Base-by-base conservation (phyloP, 2,888 invertebrate genomes). In the Tortricodes alternella region DNA sequence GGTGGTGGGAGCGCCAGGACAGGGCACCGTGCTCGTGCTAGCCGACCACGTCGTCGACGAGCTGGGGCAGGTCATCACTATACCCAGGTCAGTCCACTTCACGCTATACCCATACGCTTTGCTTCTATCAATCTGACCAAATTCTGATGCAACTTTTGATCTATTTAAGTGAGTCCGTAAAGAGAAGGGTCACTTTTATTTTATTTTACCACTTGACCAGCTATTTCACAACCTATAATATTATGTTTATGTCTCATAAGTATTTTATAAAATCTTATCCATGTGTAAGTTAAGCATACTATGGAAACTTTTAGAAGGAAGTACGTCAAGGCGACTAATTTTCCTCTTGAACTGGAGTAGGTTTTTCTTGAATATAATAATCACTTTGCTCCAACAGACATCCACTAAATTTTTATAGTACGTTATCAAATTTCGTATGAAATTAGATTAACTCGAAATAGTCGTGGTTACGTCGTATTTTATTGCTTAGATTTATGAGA, bases 41-140 rank as follows among this genome's bases (percentile, higher is more conserved):
- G 94, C 94, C 2, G 94, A 95, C 76, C 92, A 94, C 66, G 94
- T 94, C 35, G 93, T 94, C 53, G 94, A 95, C 62, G 94, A 94
- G 78, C 92, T 93, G 34, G 92, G 92, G 24, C 92, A 93, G 64
- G 93, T 93, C 70, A 93, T 94, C 75, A 92, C 93, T 29, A 93
- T 93, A 73, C 91, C 93, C 83, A 93, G 93, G 93, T 93, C 85
- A 85, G 68, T 63, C 8, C 3, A 29, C 9, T 11, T 3, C 11
- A 11, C 11, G 4, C 4, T 29, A 5, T 29, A 9, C 8, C 8
- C 8, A 23, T 8, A 23, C 23, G n/a, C 23, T 23, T 23, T 1
- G 2, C 1, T 3, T 23, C 8, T 29, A 29, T n/a, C 0, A 11
- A 29, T 11, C 29, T 29, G 2, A n/a, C n/a, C 9, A 16, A n/a